A percentile compares a stretch with the other conserved stretches of the same genome.
phyloP scores from a whole-genome alignment of 1,140 invertebrate species.

The Achroia grisella region DNA sequence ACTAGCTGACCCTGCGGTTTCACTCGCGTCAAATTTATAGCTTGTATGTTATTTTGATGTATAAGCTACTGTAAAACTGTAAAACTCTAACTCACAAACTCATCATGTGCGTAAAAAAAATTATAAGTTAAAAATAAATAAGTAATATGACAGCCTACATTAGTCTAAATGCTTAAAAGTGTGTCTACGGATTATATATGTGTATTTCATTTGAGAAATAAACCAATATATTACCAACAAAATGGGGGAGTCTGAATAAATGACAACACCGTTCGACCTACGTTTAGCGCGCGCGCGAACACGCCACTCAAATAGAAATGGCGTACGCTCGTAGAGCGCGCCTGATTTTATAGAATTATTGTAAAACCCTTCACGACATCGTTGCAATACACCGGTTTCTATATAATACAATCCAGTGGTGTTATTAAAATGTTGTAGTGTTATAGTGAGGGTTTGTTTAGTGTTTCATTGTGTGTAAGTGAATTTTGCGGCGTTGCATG shows the following conservation, averaged over 20 bases:
- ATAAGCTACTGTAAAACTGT: no score
- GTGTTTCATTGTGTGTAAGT: conserved; percentile 40
- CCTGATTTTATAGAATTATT: conserved; percentile 34
- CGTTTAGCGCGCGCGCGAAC: conserved; percentile 66
- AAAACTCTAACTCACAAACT: no score
- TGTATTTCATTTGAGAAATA: no score
- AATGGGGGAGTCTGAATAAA: conserved; percentile 3
- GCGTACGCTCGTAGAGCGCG: conserved; percentile 47
- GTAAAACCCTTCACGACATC: conserved; percentile 14
- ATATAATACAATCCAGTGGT: conserved; percentile 17
- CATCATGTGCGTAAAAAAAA: no score
- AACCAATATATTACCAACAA: conserved; percentile 5
- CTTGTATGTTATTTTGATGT: no score
- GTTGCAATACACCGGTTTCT: conserved; percentile 14
- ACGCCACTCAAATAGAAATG: conserved; percentile 53
- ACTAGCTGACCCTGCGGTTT: no score
- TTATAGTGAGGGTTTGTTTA: conserved; percentile 25
- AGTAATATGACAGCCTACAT: no score
- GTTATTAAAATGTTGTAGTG: conserved; percentile 53
- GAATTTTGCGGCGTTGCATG: conserved; percentile 57
- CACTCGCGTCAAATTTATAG: no score
- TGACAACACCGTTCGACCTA: conserved; percentile 26
- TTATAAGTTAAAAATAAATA: no score
- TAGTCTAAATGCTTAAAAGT: no score
- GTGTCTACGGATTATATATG: no score